These are phyloP conservation scores for Apus apus DNA, from an alignment of 2,113 vertebrate genomes.

Conservation along the genomic window DNA sequence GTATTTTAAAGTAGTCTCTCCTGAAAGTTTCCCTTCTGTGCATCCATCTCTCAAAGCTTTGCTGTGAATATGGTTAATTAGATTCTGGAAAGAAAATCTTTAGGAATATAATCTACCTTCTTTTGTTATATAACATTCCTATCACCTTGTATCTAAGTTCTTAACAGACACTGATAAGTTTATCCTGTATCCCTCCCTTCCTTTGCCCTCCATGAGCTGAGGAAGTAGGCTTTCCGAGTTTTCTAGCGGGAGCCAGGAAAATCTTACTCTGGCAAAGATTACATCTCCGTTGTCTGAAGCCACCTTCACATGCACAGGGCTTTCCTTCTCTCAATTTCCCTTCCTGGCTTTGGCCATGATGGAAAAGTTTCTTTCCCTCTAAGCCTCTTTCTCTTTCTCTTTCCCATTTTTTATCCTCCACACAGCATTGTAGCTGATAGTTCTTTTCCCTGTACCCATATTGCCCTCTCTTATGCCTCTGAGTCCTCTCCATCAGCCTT, in stretches of 20 bases:
- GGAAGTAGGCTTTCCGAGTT: neutral
- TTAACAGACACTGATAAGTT: neutral
- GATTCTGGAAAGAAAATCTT: constrained; percentile 16
- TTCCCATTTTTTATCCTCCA: neutral
- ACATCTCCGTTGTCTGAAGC: neutral
- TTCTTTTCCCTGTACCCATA: neutral
- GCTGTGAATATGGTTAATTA: constrained; percentile 6
- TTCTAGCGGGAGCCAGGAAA: neutral
- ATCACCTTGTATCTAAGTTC: neutral
- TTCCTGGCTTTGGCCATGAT: neutral
- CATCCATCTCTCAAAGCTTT: neutral
- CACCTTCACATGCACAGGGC: neutral
- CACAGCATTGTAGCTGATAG: neutral
- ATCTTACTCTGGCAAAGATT: neutral
- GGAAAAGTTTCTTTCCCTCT: neutral
- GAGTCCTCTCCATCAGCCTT: neutral
- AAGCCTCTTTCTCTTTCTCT: neutral
- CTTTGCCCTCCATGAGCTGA: neutral
- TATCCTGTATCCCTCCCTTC: neutral
- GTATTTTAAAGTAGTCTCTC: constrained; percentile 21
- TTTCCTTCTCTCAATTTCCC: neutral
- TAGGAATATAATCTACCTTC: neutral
- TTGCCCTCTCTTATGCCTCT: neutral
- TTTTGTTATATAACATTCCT: neutral
- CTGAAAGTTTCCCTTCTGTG: neutral